A percentile compares a stretch with the other conserved stretches of the same genome.
Evolutionary conservation across 1,140 invertebrate species (phyloP).

Genomic region (Heliconius eleuchia): DNA sequence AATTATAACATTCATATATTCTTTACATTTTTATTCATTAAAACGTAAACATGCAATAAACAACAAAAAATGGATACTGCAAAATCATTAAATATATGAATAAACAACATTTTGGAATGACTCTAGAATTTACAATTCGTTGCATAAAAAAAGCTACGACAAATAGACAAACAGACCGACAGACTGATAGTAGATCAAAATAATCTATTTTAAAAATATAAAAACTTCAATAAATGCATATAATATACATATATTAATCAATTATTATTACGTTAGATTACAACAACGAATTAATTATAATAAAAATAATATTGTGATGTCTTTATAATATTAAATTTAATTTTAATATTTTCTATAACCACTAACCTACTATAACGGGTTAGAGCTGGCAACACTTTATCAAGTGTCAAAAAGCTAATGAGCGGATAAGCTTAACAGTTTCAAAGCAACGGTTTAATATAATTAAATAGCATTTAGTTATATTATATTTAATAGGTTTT

Average conservation of each 20-base stretch:
- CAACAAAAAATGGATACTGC: not conserved
- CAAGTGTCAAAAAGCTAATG: constrained; percentile 15
- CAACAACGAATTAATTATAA: constrained; percentile 24
- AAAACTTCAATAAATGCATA: constrained; percentile 39
- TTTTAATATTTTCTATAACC: not conserved
- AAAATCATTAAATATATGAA: not conserved
- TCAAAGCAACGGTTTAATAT: not conserved
- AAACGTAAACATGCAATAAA: not conserved
- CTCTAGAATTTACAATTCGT: constrained; percentile 28
- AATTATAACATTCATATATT: constrained; percentile 6
- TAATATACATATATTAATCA: constrained; percentile 18
- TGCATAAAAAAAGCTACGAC: constrained; percentile 34
- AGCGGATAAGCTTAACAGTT: constrained; percentile 33
- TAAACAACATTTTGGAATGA: constrained; percentile 30
- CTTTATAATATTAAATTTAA: constrained; percentile 19
- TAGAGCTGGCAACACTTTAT: constrained; percentile 23
- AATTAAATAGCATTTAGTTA: not conserved
- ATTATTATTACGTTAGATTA: constrained; percentile 1
- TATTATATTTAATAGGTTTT: constrained; percentile 17
- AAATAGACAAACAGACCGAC: constrained; percentile 2
- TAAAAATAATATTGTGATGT: constrained; percentile 28
- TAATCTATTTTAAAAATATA: constrained; percentile 26
- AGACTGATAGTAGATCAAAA: not conserved
- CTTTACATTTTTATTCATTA: not conserved
- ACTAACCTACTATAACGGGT: constrained; percentile 31